Evolutionary conservation across 2,888 invertebrate species (phyloP).

Genomic region (Geotrupes spiniger): DNA sequence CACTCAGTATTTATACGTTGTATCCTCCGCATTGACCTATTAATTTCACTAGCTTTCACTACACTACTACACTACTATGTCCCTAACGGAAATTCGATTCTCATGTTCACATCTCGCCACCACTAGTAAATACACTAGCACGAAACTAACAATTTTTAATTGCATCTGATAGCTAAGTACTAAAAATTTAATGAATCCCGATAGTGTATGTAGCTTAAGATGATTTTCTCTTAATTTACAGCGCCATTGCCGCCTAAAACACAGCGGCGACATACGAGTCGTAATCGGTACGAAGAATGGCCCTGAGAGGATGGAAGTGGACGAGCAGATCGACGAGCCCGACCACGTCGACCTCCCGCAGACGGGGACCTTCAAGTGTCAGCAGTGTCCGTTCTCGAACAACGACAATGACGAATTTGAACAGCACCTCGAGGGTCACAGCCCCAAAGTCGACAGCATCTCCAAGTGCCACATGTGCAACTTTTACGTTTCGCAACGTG

Average conservation of each 20-base stretch:
- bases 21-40: too few relatives aligned
- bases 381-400: constrained; percentile 70
- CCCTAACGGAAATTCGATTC: too few relatives aligned
- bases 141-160: too few relatives aligned
- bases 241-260: constrained; percentile 78
- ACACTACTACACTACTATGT: too few relatives aligned
- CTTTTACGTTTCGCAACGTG: constrained; percentile 70
- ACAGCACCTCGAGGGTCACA: constrained; percentile 68
- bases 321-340: constrained; percentile 44
- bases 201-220: too few relatives aligned
- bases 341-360: constrained; percentile 46
- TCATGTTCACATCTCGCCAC: too few relatives aligned
- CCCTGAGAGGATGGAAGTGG: constrained; percentile 51
- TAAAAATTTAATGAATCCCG: too few relatives aligned
- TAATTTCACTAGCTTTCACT: too few relatives aligned
- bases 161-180: too few relatives aligned
- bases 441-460: constrained; percentile 62
- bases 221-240: constrained; percentile 45
- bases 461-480: constrained; percentile 81
- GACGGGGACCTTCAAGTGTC: constrained; percentile 55
- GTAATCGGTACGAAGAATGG: constrained; percentile 55
- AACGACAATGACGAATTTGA: constrained; percentile 59
- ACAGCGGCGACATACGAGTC: constrained; percentile 72
- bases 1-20: too few relatives aligned
- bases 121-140: too few relatives aligned